Percentiles rank a stretch among this genome's conserved stretches.
phyloP scores from a whole-genome alignment of 2,888 invertebrate genomes.

The Synergus itoensis region DNA sequence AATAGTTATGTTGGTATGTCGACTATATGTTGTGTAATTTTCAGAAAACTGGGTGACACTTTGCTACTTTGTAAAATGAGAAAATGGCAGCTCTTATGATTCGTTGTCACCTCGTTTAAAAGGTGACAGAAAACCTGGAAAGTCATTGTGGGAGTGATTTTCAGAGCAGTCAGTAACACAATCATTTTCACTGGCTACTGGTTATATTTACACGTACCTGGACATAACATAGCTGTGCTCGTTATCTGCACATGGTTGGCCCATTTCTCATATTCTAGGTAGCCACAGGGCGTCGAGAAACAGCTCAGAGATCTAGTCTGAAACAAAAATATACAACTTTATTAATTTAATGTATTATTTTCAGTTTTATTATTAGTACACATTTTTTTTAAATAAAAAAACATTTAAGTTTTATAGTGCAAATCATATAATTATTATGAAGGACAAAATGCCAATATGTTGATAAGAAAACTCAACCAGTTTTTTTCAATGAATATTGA shows the following conservation, averaged over 20 bases:
- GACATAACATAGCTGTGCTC: neutral
- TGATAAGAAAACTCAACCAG: too few species aligned
- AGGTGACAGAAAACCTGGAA: neutral
- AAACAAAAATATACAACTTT: conserved; percentile 2
- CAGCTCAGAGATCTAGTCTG: conserved; percentile 7
- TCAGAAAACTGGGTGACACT: neutral
- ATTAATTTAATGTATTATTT: conserved; percentile 1
- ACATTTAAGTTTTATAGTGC: neutral
- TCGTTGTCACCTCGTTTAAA: neutral
- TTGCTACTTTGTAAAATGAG: neutral
- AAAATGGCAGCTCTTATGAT: neutral
- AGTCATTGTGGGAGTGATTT: conserved; percentile 3
- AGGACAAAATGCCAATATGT: neutral
- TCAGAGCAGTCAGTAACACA: neutral
- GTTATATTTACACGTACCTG: conserved; percentile 13
- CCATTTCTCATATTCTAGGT: conserved; percentile 17
- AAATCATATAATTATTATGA: neutral
- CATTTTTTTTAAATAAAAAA: neutral
- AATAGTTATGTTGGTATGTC: neutral
- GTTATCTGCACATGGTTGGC: conserved; percentile 31
- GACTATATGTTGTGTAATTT: neutral
- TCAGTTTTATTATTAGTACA: neutral
- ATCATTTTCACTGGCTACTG: conserved; percentile 5
- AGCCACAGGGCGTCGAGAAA: neutral
- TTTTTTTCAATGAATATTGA: too few species aligned